These are phyloP conservation scores for Lycia hirtaria DNA, from an alignment of 2,888 invertebrate genomes.

Conservation along the genomic window DNA sequence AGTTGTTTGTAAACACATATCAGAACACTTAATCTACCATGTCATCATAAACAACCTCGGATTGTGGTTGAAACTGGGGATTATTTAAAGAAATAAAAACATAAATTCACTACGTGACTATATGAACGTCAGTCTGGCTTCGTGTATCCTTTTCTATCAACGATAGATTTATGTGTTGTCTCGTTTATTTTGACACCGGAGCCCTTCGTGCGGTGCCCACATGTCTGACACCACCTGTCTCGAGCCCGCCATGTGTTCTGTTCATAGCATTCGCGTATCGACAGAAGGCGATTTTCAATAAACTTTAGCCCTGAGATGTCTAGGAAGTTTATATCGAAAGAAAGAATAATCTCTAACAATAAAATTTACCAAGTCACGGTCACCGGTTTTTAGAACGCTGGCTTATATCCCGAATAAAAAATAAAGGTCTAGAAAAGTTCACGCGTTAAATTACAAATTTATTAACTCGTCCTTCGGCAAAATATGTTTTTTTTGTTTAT, in stretches of 20 bases:
- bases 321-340: conserved; percentile 53
- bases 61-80: conserved; percentile 54
- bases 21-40: conserved; percentile 25
- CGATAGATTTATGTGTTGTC: conserved; percentile 52
- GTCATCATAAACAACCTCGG: conserved; percentile 49
- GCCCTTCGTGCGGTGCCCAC: conserved; percentile 71
- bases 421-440: conserved; percentile 46
- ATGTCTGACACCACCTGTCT: conserved; percentile 76
- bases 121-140: conserved; percentile 46
- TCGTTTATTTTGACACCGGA: conserved; percentile 62
- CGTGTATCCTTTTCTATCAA: conserved; percentile 60
- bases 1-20: conserved; percentile 44
- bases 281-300: conserved; percentile 44
- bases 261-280: conserved; percentile 42
- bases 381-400: conserved; percentile 40
- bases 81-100: conserved; percentile 66
- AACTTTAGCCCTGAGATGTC: conserved; percentile 62
- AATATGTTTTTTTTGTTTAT: conserved; percentile 47
- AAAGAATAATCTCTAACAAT: conserved; percentile 38
- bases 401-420: conserved; percentile 45
- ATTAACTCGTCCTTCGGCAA: conserved; percentile 50
- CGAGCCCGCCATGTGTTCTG: conserved; percentile 56
- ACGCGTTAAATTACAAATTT: conserved; percentile 47
- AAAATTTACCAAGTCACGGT: conserved; percentile 38
- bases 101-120: conserved; percentile 58